Conservation (phyloP, 1,140 invertebrate species). For the Rhagoletis pomonella region DNA sequence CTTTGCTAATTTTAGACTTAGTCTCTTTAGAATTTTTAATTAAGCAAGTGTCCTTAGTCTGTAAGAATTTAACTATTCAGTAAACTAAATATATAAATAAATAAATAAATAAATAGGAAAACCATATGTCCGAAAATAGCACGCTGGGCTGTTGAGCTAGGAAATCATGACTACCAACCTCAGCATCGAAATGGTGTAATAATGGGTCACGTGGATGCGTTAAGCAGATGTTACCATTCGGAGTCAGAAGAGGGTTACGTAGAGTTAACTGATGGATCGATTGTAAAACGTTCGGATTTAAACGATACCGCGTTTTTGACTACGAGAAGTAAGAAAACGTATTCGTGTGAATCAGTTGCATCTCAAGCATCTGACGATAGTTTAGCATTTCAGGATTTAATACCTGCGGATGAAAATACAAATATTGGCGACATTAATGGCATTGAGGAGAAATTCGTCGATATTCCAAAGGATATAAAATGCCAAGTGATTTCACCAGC, state of each 20-base stretch:
- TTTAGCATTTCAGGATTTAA: not conserved
- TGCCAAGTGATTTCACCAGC: not conserved
- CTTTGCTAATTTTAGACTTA: too few relatives aligned
- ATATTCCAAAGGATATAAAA: not conserved
- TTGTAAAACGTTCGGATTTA: too few relatives aligned
- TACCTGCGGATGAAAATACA: not conserved
- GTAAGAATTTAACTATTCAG: too few relatives aligned
- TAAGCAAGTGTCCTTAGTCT: too few relatives aligned
- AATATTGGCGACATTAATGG: not conserved
- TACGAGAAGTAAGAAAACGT: not conserved
- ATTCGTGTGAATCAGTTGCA: not conserved
- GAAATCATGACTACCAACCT: not conserved
- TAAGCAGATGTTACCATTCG: not conserved
- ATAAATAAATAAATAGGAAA: not conserved
- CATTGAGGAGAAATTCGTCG: too few relatives aligned
- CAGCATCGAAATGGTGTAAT: not conserved
- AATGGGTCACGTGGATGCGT: constrained; percentile 15
- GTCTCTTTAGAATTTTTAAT: too few relatives aligned
- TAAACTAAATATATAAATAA: too few relatives aligned
- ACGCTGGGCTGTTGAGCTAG: constrained; percentile 58
- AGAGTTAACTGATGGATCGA: not conserved
- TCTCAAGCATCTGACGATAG: not conserved
- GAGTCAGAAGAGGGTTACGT: not conserved
- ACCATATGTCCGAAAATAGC: constrained; percentile 57
- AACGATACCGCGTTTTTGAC: not conserved